These are phyloP conservation scores for Malurus alboscapulatus DNA, from an alignment of 2,113 vertebrate genomes.

Conservation along the genomic window DNA sequence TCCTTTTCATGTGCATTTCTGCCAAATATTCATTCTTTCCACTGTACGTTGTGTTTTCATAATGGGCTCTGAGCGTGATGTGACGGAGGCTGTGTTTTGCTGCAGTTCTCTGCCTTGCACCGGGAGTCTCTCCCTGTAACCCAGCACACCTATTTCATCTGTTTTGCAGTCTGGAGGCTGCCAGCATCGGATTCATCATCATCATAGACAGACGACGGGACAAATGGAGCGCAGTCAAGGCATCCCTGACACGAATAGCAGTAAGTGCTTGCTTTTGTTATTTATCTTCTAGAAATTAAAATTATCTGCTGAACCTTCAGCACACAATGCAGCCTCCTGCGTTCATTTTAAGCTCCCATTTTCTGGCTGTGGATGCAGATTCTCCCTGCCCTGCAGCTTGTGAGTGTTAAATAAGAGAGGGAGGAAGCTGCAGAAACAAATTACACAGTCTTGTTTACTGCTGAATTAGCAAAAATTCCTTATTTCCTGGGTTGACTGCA, in stretches of 20 bases:
- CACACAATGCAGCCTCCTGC: neutral
- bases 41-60: neutral
- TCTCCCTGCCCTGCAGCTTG: neutral
- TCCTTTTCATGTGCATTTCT: neutral
- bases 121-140: neutral
- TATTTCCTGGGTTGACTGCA: neutral
- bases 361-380: neutral
- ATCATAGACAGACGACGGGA: constrained; percentile 92
- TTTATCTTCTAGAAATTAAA: neutral
- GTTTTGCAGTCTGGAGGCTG: constrained; percentile 87
- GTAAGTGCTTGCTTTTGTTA: constrained; percentile 74
- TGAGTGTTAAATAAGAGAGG: neutral
- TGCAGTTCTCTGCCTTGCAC: neutral
- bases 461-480: neutral
- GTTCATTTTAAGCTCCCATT: neutral
- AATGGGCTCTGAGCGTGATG: neutral
- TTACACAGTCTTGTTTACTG: neutral
- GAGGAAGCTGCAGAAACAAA: neutral
- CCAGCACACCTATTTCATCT: constrained; percentile 5
- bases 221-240: constrained; percentile 94
- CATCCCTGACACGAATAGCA: constrained; percentile 89
- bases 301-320: neutral
- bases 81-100: neutral
- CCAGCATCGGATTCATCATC: constrained; percentile 93
- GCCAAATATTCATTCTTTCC: neutral